A percentile compares a stretch with the other conserved stretches of the same genome.
These are phyloP conservation scores for Lycocerus yunnanus DNA, from an alignment of 2,888 invertebrate genomes.

Conservation along the genomic window DNA sequence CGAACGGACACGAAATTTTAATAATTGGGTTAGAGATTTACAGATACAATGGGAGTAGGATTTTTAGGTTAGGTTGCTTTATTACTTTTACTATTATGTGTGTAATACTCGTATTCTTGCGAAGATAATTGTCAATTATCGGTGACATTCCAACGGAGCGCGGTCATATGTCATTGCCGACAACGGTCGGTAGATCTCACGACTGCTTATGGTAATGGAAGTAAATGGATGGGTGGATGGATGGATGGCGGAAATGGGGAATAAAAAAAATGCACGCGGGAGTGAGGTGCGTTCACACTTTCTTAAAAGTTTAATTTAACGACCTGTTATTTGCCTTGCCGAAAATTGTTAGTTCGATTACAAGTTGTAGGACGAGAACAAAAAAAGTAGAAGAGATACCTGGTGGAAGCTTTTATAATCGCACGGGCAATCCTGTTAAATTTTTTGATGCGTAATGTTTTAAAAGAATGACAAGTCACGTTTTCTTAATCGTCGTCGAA, in stretches of 20 bases:
- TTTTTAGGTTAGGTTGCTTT: too few relatives aligned
- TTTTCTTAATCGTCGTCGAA: slow-evolving; percentile 1
- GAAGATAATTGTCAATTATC: slow-evolving; percentile 28
- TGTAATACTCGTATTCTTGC: too few relatives aligned
- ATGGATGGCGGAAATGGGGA: neutral
- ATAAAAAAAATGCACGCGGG: neutral
- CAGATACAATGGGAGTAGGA: too few relatives aligned
- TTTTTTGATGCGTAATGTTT: slow-evolving; percentile 3
- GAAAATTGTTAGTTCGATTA: neutral
- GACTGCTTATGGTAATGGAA: neutral
- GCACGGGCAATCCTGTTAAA: neutral
- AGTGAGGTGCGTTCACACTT: neutral
- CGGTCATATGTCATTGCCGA: slow-evolving; percentile 22
- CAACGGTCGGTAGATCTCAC: slow-evolving; percentile 22
- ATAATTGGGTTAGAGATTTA: neutral
- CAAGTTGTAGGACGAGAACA: neutral
- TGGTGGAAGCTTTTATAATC: neutral
- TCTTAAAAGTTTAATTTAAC: neutral
- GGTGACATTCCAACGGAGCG: slow-evolving; percentile 21
- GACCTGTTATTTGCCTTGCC: neutral
- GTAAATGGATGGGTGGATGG: neutral
- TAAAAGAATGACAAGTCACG: neutral
- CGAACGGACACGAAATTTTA: neutral
- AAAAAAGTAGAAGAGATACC: neutral
- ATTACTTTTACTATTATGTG: slow-evolving; percentile 3